Evolutionary conservation across 1,140 invertebrate genomes (phyloP).

Genomic region (Procambarus virginalis): DNA sequence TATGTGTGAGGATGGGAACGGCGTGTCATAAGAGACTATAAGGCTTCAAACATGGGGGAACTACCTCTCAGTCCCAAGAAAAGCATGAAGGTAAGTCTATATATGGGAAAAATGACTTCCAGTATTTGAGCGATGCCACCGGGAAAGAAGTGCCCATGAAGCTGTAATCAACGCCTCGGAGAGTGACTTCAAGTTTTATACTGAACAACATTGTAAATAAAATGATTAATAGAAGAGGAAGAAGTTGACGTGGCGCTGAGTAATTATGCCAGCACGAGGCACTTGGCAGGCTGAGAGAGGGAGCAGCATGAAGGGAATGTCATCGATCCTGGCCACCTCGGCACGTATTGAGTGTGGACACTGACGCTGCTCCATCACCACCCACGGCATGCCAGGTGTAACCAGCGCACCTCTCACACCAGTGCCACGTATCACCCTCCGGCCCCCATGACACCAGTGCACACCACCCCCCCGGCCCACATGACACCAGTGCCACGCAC

Average conservation of each 20-base stretch:
- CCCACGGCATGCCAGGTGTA: background rate
- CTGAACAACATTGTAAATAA: background rate
- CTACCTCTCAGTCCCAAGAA: constrained; percentile 43
- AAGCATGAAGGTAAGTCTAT: constrained; percentile 43
- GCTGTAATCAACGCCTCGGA: background rate
- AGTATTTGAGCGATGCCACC: too few relatives aligned
- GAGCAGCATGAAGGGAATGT: constrained; percentile 8
- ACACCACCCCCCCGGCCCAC: too few relatives aligned
- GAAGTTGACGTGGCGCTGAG: background rate
- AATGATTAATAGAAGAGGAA: background rate
- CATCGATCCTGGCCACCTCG: constrained; percentile 25
- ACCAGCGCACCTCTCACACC: too few relatives aligned
- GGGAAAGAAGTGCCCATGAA: background rate
- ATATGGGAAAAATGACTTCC: background rate
- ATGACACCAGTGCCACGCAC: too few relatives aligned
- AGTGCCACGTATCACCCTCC: too few relatives aligned
- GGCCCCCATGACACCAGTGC: too few relatives aligned
- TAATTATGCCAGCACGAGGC: background rate
- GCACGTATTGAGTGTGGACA: background rate
- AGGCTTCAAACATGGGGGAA: constrained; percentile 38
- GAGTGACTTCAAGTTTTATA: background rate
- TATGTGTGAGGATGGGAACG: background rate
- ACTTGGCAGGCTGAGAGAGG: background rate
- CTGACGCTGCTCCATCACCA: background rate
- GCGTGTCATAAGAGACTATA: background rate